Percentiles rank a stretch among this genome's conserved stretches.
Conservation (phyloP, 2,113 vertebrate species). For the Oryzias woworae region DNA sequence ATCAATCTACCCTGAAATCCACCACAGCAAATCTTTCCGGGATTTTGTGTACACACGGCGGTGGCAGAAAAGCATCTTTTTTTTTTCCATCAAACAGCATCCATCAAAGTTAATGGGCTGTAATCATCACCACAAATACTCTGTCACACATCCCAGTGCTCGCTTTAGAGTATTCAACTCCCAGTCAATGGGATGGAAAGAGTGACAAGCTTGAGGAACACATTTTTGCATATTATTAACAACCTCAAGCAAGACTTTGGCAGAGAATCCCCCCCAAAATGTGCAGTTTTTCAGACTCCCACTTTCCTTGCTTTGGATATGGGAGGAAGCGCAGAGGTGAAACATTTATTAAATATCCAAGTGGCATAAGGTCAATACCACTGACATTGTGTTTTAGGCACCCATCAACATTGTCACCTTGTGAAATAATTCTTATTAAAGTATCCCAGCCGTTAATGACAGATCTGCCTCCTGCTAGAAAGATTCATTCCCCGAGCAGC, state of each 20-base stretch:
- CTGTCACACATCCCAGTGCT: constrained; percentile 61
- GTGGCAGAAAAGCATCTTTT: constrained; percentile 47
- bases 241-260: constrained; percentile 31
- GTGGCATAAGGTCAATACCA: constrained; percentile 35
- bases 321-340: constrained; percentile 14
- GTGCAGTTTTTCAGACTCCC: constrained; percentile 15
- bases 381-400: constrained; percentile 33
- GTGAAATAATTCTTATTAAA: constrained; percentile 58
- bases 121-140: constrained; percentile 70
- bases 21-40: neutral
- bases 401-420: constrained; percentile 40
- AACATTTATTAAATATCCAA: constrained; percentile 27
- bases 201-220: constrained; percentile 57
- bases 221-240: constrained; percentile 62
- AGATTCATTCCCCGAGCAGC: constrained; percentile 47
- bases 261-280: constrained; percentile 23
- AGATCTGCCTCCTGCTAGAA: constrained; percentile 41
- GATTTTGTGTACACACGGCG: constrained; percentile 33
- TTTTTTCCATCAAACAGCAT: constrained; percentile 59
- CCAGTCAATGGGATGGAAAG: constrained; percentile 69
- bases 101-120: constrained; percentile 76
- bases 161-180: constrained; percentile 65
- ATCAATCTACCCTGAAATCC: constrained; percentile 43
- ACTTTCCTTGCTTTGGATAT: constrained; percentile 15
- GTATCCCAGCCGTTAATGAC: constrained; percentile 28